Evolutionary conservation across 2,797 vertebrate genomes (phyloP).

Genomic region (Stomatorhinus walkeri): DNA sequence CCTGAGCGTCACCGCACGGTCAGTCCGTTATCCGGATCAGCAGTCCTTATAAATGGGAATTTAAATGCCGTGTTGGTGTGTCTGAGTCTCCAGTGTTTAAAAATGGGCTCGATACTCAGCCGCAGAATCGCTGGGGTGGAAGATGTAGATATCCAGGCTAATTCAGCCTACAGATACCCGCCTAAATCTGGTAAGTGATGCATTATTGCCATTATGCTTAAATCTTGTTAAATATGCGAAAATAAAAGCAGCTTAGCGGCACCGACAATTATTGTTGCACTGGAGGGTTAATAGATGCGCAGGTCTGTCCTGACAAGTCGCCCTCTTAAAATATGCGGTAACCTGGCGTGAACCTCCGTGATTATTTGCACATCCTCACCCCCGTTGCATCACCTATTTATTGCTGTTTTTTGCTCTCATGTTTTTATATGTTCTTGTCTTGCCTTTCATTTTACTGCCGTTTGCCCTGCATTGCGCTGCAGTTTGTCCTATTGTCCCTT

Average conservation of each 20-base stretch:
- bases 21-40: not conserved
- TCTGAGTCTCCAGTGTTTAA: constrained; percentile 20
- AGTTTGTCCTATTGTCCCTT: not conserved
- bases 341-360: not conserved
- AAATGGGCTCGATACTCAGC: constrained; percentile 92
- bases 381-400: not conserved
- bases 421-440: not conserved
- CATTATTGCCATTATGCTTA: not conserved
- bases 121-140: constrained; percentile 93
- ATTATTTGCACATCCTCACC: not conserved
- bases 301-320: not conserved
- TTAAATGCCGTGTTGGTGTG: not conserved
- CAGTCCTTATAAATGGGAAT: not conserved
- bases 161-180: constrained; percentile 93
- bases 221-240: not conserved
- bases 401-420: not conserved
- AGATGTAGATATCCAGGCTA: constrained; percentile 96
- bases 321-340: not conserved
- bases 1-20: not conserved
- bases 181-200: constrained; percentile 84
- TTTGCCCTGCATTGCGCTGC: not conserved
- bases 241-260: not conserved
- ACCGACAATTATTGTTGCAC: not conserved
- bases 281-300: not conserved
- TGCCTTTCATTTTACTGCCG: not conserved